Conservation (phyloP, 2,888 invertebrate genomes). For the Hofmannophila pseudospretella region DNA sequence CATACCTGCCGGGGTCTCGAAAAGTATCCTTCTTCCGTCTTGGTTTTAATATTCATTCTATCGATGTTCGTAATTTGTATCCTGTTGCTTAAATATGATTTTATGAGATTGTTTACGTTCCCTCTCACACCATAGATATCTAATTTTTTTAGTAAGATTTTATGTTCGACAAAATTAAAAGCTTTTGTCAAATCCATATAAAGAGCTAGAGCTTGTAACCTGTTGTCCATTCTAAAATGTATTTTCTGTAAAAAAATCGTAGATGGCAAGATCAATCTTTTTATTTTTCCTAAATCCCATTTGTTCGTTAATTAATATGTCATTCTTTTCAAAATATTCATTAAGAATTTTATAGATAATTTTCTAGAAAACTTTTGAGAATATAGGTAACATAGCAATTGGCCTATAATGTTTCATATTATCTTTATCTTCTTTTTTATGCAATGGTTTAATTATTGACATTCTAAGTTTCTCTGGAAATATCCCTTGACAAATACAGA, state of each 20-base stretch:
- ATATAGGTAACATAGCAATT: constrained; percentile 7
- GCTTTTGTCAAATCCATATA: constrained; percentile 8
- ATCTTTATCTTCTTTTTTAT: constrained; percentile 8
- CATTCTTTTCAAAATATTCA: constrained; percentile 6
- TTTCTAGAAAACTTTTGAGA: constrained; percentile 12
- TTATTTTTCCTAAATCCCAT: constrained; percentile 9
- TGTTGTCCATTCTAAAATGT: background rate
- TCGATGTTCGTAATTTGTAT: constrained; percentile 1
- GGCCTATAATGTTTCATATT: constrained; percentile 8
- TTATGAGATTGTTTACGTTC: background rate
- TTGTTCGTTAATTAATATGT: constrained; percentile 9
- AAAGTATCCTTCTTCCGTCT: background rate
- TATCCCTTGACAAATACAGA: constrained; percentile 6
- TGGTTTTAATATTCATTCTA: background rate
- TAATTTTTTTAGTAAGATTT: constrained; percentile 5
- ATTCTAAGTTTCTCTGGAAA: constrained; percentile 9
- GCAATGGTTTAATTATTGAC: constrained; percentile 7
- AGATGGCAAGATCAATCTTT: constrained; percentile 2
- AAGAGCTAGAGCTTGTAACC: background rate
- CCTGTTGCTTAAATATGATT: constrained; percentile 4
- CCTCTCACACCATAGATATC: constrained; percentile 8
- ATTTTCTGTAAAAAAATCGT: constrained; percentile 1
- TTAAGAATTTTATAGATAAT: constrained; percentile 5
- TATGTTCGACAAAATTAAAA: constrained; percentile 7
- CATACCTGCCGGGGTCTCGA: background rate